Conservation (phyloP, 2,888 invertebrate genomes). For the Cataglyphis rosenhaueri region DNA sequence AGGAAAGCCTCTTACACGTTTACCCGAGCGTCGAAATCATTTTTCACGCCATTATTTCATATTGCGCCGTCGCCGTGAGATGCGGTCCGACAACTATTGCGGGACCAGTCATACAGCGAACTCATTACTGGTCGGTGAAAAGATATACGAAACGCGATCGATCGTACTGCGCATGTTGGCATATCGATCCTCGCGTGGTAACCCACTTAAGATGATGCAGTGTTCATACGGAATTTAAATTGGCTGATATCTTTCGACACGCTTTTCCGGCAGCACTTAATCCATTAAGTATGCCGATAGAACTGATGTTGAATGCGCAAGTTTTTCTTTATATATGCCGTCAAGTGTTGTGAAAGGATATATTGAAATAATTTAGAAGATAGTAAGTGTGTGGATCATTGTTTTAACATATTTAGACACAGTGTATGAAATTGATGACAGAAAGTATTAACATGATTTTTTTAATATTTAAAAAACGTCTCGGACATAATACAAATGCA, state of each 20-base stretch:
- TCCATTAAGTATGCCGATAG: slow-evolving; percentile 25
- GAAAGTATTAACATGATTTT: not conserved
- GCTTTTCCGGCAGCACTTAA: slow-evolving; percentile 33
- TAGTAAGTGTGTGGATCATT: not conserved
- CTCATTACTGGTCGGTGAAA: slow-evolving; percentile 41
- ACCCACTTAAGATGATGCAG: slow-evolving; percentile 59
- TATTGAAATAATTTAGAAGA: not conserved
- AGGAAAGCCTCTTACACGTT: slow-evolving; percentile 24
- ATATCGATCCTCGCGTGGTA: slow-evolving; percentile 56
- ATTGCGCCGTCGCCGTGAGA: slow-evolving; percentile 6
- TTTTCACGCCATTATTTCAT: slow-evolving; percentile 43
- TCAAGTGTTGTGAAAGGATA: not conserved
- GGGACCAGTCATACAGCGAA: slow-evolving; percentile 24
- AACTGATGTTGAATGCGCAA: slow-evolving; percentile 3
- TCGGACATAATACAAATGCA: not conserved
- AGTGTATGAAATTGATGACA: not conserved
- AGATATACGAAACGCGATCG: slow-evolving; percentile 54
- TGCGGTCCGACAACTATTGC: slow-evolving; percentile 48
- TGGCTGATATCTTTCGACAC: slow-evolving; percentile 32
- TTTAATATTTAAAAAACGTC: not conserved
- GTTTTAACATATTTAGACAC: not conserved
- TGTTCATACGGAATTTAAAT: slow-evolving; percentile 60
- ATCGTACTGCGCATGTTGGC: slow-evolving; percentile 22
- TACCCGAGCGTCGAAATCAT: slow-evolving; percentile 9
- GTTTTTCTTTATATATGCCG: not conserved